phyloP scores from a whole-genome alignment of 2,888 invertebrate species.

The Agrotis clavis region DNA sequence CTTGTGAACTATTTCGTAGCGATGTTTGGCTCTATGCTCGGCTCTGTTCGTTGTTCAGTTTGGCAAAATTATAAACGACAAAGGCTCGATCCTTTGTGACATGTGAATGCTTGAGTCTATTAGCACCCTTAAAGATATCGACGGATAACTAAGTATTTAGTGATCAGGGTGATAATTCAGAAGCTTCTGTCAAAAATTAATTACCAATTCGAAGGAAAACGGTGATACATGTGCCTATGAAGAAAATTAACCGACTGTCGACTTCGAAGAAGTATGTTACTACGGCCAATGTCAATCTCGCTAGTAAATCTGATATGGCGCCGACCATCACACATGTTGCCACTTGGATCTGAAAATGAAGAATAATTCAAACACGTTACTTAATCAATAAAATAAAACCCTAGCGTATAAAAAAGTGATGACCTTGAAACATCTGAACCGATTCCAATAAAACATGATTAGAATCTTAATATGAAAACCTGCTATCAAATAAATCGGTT shows the following conservation, averaged over 20 bases:
- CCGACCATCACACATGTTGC: slow-evolving; percentile 93
- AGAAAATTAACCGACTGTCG: slow-evolving; percentile 92
- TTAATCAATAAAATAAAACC: background rate
- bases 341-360: slow-evolving; percentile 89
- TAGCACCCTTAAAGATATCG: background rate
- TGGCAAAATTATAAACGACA: too few relatives aligned
- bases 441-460: too few relatives aligned
- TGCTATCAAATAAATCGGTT: too few relatives aligned
- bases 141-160: background rate
- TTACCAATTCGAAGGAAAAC: slow-evolving; percentile 93
- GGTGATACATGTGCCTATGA: slow-evolving; percentile 92
- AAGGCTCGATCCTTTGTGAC: too few relatives aligned
- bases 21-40: too few relatives aligned
- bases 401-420: too few relatives aligned
- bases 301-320: slow-evolving; percentile 93
- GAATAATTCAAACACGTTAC: background rate
- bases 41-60: too few relatives aligned
- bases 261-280: slow-evolving; percentile 92
- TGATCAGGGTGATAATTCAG: background rate
- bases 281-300: slow-evolving; percentile 92
- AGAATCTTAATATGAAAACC: too few relatives aligned
- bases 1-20: too few relatives aligned
- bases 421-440: too few relatives aligned
- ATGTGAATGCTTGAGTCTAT: too few relatives aligned
- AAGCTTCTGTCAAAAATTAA: slow-evolving; percentile 59